Conservation (phyloP, 2,888 invertebrate genomes). For the Aromia moschata region DNA sequence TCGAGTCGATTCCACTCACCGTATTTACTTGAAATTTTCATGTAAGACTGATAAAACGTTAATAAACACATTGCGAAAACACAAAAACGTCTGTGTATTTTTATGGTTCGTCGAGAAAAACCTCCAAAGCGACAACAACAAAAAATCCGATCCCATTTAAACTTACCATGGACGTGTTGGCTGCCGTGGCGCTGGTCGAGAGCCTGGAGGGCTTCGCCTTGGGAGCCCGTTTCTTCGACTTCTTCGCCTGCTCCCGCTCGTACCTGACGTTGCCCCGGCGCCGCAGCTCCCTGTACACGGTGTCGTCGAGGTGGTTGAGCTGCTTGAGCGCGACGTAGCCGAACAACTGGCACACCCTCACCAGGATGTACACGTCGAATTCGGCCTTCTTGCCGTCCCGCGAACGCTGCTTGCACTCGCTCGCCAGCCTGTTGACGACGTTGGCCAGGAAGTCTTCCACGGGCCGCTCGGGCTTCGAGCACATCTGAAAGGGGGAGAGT, state of each 20-base stretch:
- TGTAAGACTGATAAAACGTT: too few species aligned
- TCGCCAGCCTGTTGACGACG: constrained; percentile 37
- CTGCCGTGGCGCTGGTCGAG: constrained; percentile 8
- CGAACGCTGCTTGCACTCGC: constrained; percentile 48
- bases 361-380: constrained; percentile 34
- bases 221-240: constrained; percentile 54
- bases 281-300: constrained; percentile 84
- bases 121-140: not conserved
- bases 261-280: constrained; percentile 64
- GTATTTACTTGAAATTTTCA: too few species aligned
- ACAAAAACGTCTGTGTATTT: too few species aligned
- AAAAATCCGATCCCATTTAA: not conserved
- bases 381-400: constrained; percentile 14
- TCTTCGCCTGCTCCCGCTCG: constrained; percentile 59
- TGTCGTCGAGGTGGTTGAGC: constrained; percentile 83
- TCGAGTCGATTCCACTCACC: too few species aligned
- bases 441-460: constrained; percentile 55
- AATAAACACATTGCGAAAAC: too few species aligned
- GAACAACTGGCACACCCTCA: constrained; percentile 62
- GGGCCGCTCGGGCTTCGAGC: constrained; percentile 68
- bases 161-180: constrained; percentile 14
- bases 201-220: constrained; percentile 2
- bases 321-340: constrained; percentile 84
- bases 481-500: constrained; percentile 66
- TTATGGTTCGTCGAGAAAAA: not conserved